These are phyloP conservation scores for Anticlea derivata DNA, from an alignment of 2,888 invertebrate species.

Conservation along the genomic window DNA sequence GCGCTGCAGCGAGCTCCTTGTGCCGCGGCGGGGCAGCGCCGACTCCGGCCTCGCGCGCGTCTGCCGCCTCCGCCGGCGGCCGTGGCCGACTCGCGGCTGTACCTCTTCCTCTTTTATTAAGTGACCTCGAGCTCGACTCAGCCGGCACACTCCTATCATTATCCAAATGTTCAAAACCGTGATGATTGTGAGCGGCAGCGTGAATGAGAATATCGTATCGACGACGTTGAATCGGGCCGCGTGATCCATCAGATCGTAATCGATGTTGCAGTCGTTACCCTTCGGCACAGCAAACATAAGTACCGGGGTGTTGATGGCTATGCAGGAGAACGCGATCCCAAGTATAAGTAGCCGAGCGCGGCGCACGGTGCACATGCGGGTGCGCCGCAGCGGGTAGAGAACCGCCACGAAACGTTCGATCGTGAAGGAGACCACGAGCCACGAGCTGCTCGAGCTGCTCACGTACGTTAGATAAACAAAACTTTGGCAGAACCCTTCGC, in stretches of 20 bases:
- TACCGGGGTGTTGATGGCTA: constrained; percentile 64
- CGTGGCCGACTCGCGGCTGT: background rate
- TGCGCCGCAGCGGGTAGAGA: constrained; percentile 88
- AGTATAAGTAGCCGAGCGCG: constrained; percentile 86
- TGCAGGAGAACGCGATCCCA: constrained; percentile 76
- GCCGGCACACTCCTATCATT: constrained; percentile 86
- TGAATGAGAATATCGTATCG: constrained; percentile 89
- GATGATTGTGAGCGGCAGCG: constrained; percentile 88
- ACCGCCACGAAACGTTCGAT: constrained; percentile 93
- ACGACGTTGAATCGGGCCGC: constrained; percentile 87
- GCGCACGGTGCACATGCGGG: constrained; percentile 88
- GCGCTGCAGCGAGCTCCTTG: constrained; percentile 46
- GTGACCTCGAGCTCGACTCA: constrained; percentile 65
- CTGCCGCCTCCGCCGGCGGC: constrained; percentile 56
- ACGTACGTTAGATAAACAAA: constrained; percentile 89
- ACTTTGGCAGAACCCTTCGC: constrained; percentile 87
- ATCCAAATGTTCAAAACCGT: constrained; percentile 89
- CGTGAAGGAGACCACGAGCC: constrained; percentile 94
- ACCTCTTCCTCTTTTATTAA: background rate
- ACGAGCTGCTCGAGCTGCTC: constrained; percentile 90
- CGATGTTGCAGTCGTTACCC: constrained; percentile 73
- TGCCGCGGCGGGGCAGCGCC: constrained; percentile 4
- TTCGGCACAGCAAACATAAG: constrained; percentile 48
- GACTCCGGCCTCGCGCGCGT: no score
- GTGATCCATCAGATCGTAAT: constrained; percentile 75